Conservation (phyloP, 2,113 vertebrate genomes). For the Sorex araneus region DNA sequence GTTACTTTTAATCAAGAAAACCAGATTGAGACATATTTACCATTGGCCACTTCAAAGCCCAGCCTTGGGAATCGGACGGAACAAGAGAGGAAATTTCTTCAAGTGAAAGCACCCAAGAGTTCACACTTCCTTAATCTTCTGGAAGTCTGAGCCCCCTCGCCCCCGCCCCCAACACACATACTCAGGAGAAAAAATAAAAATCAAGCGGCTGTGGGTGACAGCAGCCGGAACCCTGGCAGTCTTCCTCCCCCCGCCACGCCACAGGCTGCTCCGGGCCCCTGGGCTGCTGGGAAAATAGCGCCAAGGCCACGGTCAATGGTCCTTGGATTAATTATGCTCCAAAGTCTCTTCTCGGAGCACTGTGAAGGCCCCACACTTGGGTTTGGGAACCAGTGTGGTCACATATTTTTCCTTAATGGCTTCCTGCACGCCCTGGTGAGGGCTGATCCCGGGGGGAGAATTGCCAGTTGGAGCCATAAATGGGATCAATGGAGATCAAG, state of each 20-base stretch:
- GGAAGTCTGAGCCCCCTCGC: not conserved
- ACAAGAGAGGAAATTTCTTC: conserved; percentile 42
- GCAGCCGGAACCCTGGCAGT: not conserved
- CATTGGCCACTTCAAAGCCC: conserved; percentile 61
- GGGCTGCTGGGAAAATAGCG: conserved; percentile 14
- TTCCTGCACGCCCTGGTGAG: conserved; percentile 83
- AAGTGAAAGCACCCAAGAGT: conserved; percentile 4
- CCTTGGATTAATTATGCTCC: conserved; percentile 77
- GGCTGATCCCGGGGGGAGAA: conserved; percentile 57
- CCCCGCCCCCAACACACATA: not conserved
- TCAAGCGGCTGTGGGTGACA: not conserved
- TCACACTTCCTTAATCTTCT: not conserved
- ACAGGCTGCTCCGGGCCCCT: conserved; percentile 11
- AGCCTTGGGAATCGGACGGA: conserved; percentile 19
- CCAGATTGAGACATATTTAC: conserved; percentile 20
- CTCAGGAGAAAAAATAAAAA: not conserved
- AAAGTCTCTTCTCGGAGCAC: conserved; percentile 67
- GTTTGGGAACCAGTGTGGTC: conserved; percentile 79
- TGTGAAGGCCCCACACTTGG: conserved; percentile 66
- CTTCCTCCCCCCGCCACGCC: not conserved
- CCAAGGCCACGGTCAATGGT: conserved; percentile 46
- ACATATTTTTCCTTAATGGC: conserved; percentile 83
- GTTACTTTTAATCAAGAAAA: conserved; percentile 71
- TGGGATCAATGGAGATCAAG: conserved; percentile 81
- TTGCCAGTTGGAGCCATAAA: conserved; percentile 80